Evolutionary conservation across 2,113 vertebrate species (phyloP), one percentile per base, ranked within the genome.

Genomic region (Rhipidura dahli): DNA sequence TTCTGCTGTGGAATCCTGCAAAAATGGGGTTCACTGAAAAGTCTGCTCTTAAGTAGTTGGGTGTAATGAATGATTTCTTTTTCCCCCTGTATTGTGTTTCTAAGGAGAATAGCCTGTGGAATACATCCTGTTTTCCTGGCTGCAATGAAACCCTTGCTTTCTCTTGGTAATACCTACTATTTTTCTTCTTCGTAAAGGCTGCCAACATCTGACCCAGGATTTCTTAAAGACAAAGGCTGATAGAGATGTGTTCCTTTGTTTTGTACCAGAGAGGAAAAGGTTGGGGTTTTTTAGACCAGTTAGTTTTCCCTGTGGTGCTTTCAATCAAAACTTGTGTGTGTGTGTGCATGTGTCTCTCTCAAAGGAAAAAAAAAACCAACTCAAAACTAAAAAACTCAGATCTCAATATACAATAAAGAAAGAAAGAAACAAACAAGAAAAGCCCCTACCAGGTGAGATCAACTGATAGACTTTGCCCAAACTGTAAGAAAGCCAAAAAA

Each of bases 181-280:
- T 90, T 79, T 91, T 79, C 60, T 94, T 94, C 63, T 90, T 88
- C 83, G 63, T 87, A 72, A 77, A 87, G 76, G 61, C 68, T 73
- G 65, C 49, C 37, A 15, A 3, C 40, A 78, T 96, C 83, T 97
- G 93, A 96, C 90, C 88, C 44, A 87, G 72, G 44, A 78, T 47
- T 92, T 90, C 92, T 86, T 75, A 64, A 95, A 89, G 92, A 68
- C 69, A 85, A 90, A 87, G 69, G 69, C 90, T 87, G 73, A 80
- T 47, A 90, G 78, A 73, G 84, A 85, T 65, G 63, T 93, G 56
- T 89, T 93, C 69, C 69, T 96, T 94, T 97, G 83, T 89, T 93
- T 95, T 93, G 80, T 61, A 82, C 57, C 26, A 30, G 64, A 63
- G 77, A 94, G 94, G 91, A 96, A 92, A 84, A 94, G 77, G 56